Base-by-base conservation (phyloP, 2,797 vertebrate species). In the Tolypeutes matacus region DNA sequence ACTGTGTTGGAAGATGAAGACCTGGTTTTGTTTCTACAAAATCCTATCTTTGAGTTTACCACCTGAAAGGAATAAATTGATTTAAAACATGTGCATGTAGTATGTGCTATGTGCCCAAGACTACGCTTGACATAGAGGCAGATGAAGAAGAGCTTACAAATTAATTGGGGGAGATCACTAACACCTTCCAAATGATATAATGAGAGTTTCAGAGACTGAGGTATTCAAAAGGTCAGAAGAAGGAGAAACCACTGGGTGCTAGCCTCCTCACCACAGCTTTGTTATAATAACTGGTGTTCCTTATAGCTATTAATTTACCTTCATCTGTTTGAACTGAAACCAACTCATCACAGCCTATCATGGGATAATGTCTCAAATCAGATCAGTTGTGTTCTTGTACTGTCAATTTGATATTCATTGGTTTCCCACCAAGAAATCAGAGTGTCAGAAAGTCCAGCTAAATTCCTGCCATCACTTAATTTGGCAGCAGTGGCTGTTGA, bases 11-110 rank as follows among this genome's bases (percentile, higher is more conserved):
- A 88, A 95, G 84, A 51, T 69, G 85, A 96, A 92, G 88, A 58
- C 65, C 67, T 64, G 9, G 4, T 62, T 92, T 89, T 95, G 34
- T 85, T 86, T 73, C 89, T 77, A 53, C 49, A 93, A 85, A 93
- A 84, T 64, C 76, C 46, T 53, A 7, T 53, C 58, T 93, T 94
- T 64, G 81, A 56, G 17, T 77, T 94, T n/a, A 62, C 73, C 81
- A 46, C n/a, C 49, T 20, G 1, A 92, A 85, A 78, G 67, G 65
- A 94, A 69, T 53, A 34, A 87, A 77, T 87, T 2, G 0, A n/a
- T 42, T 56, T 42, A 58, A 70, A 91, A 23, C 29, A 11, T 20
- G 14, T 46, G 29, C 34, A 23, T 3, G 27, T 42, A 58, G 21
- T 27, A 2, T 20, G 4, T n/a, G 9, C 64, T 67, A 14, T 25